Conservation (phyloP, 2,888 invertebrate species). For the Drosophila silvestris region DNA sequence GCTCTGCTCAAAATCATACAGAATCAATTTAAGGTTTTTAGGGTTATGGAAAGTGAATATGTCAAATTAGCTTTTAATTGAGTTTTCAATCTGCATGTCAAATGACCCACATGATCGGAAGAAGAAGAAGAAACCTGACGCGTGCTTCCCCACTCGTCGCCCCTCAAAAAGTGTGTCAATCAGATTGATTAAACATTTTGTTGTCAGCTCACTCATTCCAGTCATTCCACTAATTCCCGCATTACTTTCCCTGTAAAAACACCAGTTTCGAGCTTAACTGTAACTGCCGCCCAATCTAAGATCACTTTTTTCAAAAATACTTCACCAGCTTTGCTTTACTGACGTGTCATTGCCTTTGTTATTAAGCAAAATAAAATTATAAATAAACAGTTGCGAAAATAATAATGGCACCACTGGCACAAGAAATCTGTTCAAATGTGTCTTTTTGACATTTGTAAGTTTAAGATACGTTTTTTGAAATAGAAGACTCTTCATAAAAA, state of each 20-base stretch:
- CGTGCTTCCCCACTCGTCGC: conserved; percentile 28
- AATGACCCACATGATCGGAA: conserved; percentile 67
- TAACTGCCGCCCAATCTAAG: neutral
- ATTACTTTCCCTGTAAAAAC: conserved; percentile 26
- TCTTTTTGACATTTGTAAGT: neutral
- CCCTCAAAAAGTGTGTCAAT: conserved; percentile 49
- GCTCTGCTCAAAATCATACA: conserved; percentile 35
- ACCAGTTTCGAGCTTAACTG: conserved; percentile 17
- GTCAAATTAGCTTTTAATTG: conserved; percentile 73
- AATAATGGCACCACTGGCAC: neutral
- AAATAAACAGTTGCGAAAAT: too few relatives aligned
- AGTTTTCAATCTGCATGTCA: conserved; percentile 75
- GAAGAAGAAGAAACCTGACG: conserved; percentile 5
- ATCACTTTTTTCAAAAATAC: conserved; percentile 22
- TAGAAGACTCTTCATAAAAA: neutral
- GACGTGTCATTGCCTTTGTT: conserved; percentile 46
- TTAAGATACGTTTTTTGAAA: neutral
- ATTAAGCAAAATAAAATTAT: neutral
- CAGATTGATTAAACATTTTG: conserved; percentile 12
- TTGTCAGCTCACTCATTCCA: neutral
- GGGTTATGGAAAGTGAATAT: conserved; percentile 39
- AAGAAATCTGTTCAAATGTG: neutral
- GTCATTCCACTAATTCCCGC: neutral
- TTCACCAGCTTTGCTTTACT: conserved; percentile 36
- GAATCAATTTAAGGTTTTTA: conserved; percentile 36